Conservation (phyloP, 2,113 vertebrate species). For the Oreochromis tanganicae region DNA sequence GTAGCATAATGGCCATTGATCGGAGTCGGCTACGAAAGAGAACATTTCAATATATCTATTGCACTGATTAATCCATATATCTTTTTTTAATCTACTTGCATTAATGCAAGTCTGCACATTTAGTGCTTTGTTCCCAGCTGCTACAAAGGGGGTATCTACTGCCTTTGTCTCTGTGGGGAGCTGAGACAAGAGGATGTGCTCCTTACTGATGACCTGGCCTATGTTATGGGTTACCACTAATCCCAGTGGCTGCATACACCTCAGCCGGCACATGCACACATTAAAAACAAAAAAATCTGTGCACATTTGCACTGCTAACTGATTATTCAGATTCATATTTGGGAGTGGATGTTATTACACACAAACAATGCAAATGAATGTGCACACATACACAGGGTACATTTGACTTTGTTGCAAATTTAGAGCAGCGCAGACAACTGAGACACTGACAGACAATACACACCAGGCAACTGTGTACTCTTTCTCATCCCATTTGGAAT, state of each 20-base stretch:
- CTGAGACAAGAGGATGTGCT: background rate
- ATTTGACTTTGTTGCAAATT: constrained; percentile 8
- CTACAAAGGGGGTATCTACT: background rate
- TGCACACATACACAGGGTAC: background rate
- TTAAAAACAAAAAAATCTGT: background rate
- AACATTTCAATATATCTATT: constrained; percentile 54
- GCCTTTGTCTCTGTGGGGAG: constrained; percentile 34
- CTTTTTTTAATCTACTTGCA: background rate
- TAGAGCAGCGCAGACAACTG: constrained; percentile 10
- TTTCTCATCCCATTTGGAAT: constrained; percentile 14
- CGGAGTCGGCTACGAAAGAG: constrained; percentile 42
- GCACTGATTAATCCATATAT: constrained; percentile 33
- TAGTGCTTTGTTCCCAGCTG: constrained; percentile 29
- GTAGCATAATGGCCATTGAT: constrained; percentile 72
- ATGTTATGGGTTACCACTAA: background rate
- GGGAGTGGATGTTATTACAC: background rate
- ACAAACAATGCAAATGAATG: background rate
- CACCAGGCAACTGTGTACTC: constrained; percentile 33
- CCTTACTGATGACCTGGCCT: constrained; percentile 16
- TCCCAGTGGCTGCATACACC: background rate
- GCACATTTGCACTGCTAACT: background rate
- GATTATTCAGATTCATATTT: background rate
- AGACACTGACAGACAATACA: constrained; percentile 6
- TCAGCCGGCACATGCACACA: background rate
- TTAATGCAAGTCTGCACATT: constrained; percentile 14